Percentiles rank a stretch among this genome's conserved stretches.
These are phyloP conservation scores for Drosophila nebulosa DNA, from an alignment of 1,140 invertebrate species.

Conservation along the genomic window DNA sequence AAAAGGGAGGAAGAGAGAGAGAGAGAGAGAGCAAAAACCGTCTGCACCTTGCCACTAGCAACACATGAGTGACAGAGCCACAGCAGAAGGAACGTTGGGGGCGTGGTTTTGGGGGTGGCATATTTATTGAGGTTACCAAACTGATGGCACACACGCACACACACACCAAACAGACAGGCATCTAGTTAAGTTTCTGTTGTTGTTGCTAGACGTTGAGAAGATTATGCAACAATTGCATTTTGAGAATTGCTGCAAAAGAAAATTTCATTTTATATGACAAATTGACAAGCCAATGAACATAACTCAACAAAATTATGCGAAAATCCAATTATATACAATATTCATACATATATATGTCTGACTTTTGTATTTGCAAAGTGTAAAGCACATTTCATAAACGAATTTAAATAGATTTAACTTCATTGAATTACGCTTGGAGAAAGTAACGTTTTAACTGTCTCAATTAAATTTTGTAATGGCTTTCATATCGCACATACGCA, in stretches of 20 bases:
- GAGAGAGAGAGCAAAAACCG: slow-evolving; percentile 24
- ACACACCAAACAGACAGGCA: slow-evolving; percentile 40
- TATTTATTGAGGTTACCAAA: slow-evolving; percentile 52
- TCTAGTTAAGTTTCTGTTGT: slow-evolving; percentile 50
- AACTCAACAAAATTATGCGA: not conserved
- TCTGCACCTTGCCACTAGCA: slow-evolving; percentile 23
- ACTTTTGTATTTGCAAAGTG: too few species aligned
- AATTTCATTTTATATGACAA: not conserved
- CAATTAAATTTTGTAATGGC: too few species aligned
- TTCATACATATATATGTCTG: too few species aligned
- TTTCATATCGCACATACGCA: too few species aligned
- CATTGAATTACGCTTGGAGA: too few species aligned
- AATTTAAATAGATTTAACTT: too few species aligned
- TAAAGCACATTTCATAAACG: too few species aligned
- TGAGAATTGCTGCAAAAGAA: not conserved
- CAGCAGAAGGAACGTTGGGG: not conserved
- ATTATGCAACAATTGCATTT: slow-evolving; percentile 9
- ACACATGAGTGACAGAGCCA: slow-evolving; percentile 11
- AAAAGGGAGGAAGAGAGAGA: too few species aligned
- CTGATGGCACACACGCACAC: not conserved
- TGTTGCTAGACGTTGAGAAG: slow-evolving; percentile 10
- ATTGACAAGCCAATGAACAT: not conserved
- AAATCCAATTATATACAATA: too few species aligned
- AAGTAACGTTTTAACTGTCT: too few species aligned
- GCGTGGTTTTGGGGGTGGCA: not conserved